Base-by-base conservation (phyloP, 2,888 invertebrate species). In the Ethmia dodecea region DNA sequence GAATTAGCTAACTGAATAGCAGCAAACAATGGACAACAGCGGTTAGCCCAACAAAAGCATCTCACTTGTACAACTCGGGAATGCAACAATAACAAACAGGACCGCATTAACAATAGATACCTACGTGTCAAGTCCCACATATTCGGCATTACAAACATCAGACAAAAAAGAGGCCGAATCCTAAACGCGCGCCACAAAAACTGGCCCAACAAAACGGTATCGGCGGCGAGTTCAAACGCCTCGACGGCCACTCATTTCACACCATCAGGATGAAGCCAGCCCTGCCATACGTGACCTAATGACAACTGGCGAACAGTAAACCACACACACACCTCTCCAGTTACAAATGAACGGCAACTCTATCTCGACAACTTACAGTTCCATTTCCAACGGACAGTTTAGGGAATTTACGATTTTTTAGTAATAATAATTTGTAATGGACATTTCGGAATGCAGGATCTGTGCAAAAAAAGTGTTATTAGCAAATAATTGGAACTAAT, bases 91-190 rank as follows among this genome's bases (percentile, higher is more conserved):
- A 77, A 77, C 76, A 76, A 78, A 78, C 71, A 71, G 71, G 66
- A 62, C 62, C 66, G 70, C 65, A 69, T 70, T 69, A 75, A 84
- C 81, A 83, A 84, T 83, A 68, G 76, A 71, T 67, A 77, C 74
- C 69, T 74, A 77, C 83, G 83, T 83, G 84, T 83, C 81, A 79
- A 79, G 81, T 79, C 80, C 79, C 79, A 80, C 84, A 81, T 84
- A 78, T 73, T 79, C 73, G 77, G 79, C 65, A 81, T 83, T 80
- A 84, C 77, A 84, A 83, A 84, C 76, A 84, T 57, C 48, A 47
- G 39, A 79, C 74, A 83, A 83, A 81, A 81, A 86, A 80, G 58
- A 67, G 73, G 73, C 71, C 66, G 73, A 67, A 68, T 77, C 79
- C 78, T 80, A 81, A 83, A 79, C 73, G 79, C 60, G 53, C 43